phyloP scores from a whole-genome alignment of 2,888 invertebrate genomes.

The Luffia ferchaultella region DNA sequence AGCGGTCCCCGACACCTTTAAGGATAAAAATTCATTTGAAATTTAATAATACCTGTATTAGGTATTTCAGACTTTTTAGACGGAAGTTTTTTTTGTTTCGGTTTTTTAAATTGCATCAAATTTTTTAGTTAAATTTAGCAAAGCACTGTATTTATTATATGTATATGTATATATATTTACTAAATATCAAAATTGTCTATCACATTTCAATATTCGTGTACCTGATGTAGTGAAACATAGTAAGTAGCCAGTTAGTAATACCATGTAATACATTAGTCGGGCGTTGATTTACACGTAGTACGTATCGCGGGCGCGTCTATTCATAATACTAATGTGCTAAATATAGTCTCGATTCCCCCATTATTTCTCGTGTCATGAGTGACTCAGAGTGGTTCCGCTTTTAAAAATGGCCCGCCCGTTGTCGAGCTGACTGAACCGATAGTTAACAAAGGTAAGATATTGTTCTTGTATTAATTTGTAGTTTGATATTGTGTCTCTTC shows the following conservation, averaged over 20 bases:
- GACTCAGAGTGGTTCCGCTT: conserved; percentile 48
- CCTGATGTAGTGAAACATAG: too few species aligned
- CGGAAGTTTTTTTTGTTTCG: too few species aligned
- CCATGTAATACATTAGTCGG: conserved; percentile 55
- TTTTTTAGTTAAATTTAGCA: too few species aligned
- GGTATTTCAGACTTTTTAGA: too few species aligned
- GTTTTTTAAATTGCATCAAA: too few species aligned
- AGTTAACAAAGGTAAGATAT: not conserved
- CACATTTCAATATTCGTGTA: not conserved
- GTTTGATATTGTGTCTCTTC: too few species aligned
- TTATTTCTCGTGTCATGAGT: conserved; percentile 50
- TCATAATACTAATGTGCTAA: conserved; percentile 61
- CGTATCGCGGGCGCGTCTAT: conserved; percentile 56
- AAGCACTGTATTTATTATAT: too few species aligned
- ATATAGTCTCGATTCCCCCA: conserved; percentile 57
- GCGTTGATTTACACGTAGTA: conserved; percentile 55
- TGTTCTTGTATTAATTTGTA: not conserved
- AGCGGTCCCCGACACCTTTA: too few species aligned
- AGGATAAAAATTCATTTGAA: too few species aligned
- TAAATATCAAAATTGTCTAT: not conserved
- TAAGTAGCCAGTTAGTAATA: conserved; percentile 19
- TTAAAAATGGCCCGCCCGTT: conserved; percentile 22
- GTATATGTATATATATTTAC: not conserved
- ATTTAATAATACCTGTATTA: too few species aligned
- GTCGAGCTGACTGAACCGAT: not conserved